phyloP scores from a whole-genome alignment of 2,888 invertebrate species.

The Scelioninae gen. 1 region DNA sequence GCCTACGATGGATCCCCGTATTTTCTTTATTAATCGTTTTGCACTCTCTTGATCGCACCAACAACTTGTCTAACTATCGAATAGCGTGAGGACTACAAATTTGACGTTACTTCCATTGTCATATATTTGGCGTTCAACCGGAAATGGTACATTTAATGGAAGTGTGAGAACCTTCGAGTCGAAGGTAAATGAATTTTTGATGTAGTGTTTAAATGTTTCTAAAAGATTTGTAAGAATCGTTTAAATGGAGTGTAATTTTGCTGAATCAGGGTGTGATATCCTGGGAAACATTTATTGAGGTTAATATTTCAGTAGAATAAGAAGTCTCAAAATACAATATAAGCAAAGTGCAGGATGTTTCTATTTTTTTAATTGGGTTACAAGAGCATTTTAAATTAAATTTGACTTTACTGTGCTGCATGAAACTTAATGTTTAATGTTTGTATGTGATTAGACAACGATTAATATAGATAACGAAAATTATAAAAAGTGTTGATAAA shows the following conservation, averaged over 20 bases:
- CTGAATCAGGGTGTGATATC: slow-evolving; percentile 37
- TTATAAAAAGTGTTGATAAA: too few species aligned
- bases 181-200: slow-evolving; percentile 57
- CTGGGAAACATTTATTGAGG: slow-evolving; percentile 38
- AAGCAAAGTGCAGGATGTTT: too few species aligned
- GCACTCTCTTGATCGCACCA: slow-evolving; percentile 75
- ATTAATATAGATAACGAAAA: too few species aligned
- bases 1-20: slow-evolving; percentile 60
- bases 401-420: too few species aligned
- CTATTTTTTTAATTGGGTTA: too few species aligned
- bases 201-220: slow-evolving; percentile 42
- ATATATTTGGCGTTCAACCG: slow-evolving; percentile 35
- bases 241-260: slow-evolving; percentile 47
- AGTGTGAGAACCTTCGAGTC: slow-evolving; percentile 58
- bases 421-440: too few species aligned
- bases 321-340: too few species aligned
- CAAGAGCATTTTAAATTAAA: too few species aligned
- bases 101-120: slow-evolving; percentile 54
- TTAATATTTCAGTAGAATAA: too few species aligned
- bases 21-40: slow-evolving; percentile 67
- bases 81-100: slow-evolving; percentile 77
- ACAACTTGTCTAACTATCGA: slow-evolving; percentile 79
- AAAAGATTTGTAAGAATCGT: slow-evolving; percentile 53
- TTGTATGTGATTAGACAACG: too few species aligned
- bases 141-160: slow-evolving; percentile 60